A percentile compares a stretch with the other conserved stretches of the same genome.
Conservation (phyloP, 2,888 invertebrate genomes). For the Fragum whitleyi region DNA sequence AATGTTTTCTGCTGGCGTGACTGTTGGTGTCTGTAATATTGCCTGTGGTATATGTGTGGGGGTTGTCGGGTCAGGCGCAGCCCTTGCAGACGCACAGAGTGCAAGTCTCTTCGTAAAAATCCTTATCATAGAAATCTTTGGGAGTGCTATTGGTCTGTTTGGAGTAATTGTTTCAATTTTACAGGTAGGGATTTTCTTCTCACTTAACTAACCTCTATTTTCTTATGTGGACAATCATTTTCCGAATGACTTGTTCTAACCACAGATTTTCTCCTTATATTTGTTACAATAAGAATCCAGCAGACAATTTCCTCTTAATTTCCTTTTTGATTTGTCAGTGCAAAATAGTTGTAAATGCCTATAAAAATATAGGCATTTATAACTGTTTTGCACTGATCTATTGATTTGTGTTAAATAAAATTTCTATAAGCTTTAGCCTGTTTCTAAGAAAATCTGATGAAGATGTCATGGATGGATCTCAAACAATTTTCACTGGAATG, state of each 20-base stretch:
- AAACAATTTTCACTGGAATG: too few species aligned
- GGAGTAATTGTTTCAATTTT: constrained; percentile 98
- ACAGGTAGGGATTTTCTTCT: constrained; percentile 79
- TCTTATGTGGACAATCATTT: not conserved
- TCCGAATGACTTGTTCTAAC: not conserved
- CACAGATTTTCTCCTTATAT: not conserved
- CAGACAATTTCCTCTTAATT: too few species aligned
- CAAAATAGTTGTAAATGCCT: too few species aligned
- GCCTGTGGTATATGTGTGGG: constrained; percentile 98
- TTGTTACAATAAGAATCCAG: too few species aligned
- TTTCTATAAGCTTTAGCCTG: too few species aligned
- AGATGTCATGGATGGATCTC: too few species aligned
- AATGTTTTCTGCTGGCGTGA: constrained; percentile 98
- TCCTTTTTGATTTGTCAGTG: too few species aligned
- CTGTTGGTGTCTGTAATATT: constrained; percentile 97
- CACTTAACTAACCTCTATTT: too few species aligned
- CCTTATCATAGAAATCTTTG: constrained; percentile 99
- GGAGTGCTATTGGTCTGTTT: constrained; percentile 99
- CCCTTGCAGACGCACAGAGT: constrained; percentile 98
- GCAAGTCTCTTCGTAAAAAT: constrained; percentile 98
- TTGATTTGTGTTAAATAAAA: too few species aligned
- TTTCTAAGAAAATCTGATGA: too few species aligned
- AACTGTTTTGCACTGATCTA: too few species aligned
- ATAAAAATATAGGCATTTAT: too few species aligned
- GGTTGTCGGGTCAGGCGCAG: constrained; percentile 99